Percentiles rank a stretch among this genome's conserved stretches.
Conservation (phyloP, 2,797 vertebrate genomes). For the Microhierax caerulescens region DNA sequence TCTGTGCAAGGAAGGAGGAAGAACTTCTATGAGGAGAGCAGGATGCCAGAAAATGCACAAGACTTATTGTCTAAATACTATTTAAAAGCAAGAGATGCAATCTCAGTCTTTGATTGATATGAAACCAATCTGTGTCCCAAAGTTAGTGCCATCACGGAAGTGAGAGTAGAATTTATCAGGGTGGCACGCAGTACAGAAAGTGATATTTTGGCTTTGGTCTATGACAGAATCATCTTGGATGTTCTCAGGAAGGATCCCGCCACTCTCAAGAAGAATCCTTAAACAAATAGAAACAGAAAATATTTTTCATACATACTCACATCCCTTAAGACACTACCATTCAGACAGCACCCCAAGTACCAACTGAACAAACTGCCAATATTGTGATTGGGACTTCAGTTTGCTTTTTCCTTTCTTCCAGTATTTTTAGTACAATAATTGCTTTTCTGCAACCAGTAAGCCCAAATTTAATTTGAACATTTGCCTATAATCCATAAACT, state of each 20-base stretch:
- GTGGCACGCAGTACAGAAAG: slow-evolving; percentile 88
- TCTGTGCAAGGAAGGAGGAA: neutral
- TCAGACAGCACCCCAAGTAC: neutral
- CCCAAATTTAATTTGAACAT: neutral
- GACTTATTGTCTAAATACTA: neutral
- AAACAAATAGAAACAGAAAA: neutral
- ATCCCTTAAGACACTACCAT: neutral
- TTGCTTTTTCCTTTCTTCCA: neutral
- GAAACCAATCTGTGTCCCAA: slow-evolving; percentile 92
- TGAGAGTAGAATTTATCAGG: slow-evolving; percentile 90
- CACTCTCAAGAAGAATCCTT: slow-evolving; percentile 88
- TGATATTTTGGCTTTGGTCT: slow-evolving; percentile 73
- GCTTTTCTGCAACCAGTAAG: neutral
- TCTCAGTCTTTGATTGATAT: slow-evolving; percentile 83
- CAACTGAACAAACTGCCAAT: neutral
- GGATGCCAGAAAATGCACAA: neutral
- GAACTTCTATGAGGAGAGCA: neutral
- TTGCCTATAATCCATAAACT: neutral
- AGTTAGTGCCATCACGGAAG: slow-evolving; percentile 87
- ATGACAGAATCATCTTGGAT: slow-evolving; percentile 82
- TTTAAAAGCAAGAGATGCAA: neutral
- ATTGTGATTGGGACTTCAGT: neutral
- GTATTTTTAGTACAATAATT: neutral
- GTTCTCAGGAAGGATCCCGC: slow-evolving; percentile 84
- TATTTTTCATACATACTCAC: neutral